phyloP scores from a whole-genome alignment of 2,888 invertebrate genomes.

The Timandra comae region DNA sequence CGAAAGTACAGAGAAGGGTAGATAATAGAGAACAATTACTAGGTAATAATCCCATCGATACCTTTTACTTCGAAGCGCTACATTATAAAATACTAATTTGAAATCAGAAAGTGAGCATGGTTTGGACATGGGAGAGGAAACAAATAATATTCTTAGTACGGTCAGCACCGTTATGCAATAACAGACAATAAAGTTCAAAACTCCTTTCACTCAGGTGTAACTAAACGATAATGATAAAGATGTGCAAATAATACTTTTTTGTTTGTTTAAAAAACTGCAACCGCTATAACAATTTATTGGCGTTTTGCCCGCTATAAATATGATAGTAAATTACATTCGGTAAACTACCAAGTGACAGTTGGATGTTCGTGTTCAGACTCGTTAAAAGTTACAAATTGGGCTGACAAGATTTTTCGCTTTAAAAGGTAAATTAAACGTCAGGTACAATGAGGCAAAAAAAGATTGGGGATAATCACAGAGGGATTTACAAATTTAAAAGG shows the following conservation, averaged over 20 bases:
- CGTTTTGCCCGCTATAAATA: constrained; percentile 9
- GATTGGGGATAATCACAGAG: too few species aligned
- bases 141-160: constrained; percentile 36
- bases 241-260: background rate
- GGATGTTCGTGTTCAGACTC: constrained; percentile 6
- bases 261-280: constrained; percentile 5
- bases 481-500: too few species aligned
- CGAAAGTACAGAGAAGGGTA: constrained; percentile 10
- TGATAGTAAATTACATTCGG: constrained; percentile 13
- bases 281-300: constrained; percentile 7
- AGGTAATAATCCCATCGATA: constrained; percentile 13
- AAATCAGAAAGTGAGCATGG: constrained; percentile 38
- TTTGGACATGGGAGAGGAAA: constrained; percentile 32
- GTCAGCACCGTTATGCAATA: constrained; percentile 43
- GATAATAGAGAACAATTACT: constrained; percentile 19
- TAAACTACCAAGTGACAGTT: constrained; percentile 13
- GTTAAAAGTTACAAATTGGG: too few species aligned
- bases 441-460: too few species aligned
- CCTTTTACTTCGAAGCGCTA: constrained; percentile 47
- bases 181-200: constrained; percentile 42
- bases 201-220: constrained; percentile 43
- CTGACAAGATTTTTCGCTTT: too few species aligned
- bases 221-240: constrained; percentile 4
- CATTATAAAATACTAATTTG: constrained; percentile 46
- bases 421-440: too few species aligned